These are phyloP conservation scores for Pseudochirops corinnae DNA, from an alignment of 2,797 vertebrate species.

Conservation along the genomic window DNA sequence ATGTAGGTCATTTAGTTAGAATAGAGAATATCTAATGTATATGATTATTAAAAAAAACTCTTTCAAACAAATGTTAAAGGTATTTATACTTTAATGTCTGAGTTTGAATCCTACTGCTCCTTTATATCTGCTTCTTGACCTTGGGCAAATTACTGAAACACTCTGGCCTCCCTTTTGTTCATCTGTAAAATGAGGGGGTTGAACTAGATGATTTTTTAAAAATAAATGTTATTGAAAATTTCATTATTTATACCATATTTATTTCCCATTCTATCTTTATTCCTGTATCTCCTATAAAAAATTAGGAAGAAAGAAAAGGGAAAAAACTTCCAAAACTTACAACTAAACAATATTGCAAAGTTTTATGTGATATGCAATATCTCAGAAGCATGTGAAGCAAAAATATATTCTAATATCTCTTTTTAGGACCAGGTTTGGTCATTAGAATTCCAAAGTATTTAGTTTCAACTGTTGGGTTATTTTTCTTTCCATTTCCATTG, in stretches of 20 bases:
- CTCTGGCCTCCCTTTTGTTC: background rate
- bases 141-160: background rate
- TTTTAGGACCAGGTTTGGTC: background rate
- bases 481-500: background rate
- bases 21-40: background rate
- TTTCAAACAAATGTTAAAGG: background rate
- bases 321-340: background rate
- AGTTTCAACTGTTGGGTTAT: background rate
- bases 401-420: background rate
- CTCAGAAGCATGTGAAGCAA: background rate
- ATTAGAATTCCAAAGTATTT: background rate
- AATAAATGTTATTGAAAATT: background rate
- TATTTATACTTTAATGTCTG: background rate
- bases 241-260: background rate
- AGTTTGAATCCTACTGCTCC: background rate
- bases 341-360: background rate
- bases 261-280: background rate
- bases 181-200: background rate
- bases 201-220: background rate
- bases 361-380: background rate
- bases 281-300: background rate
- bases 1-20: background rate
- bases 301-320: background rate
- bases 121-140: background rate
- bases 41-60: background rate